A percentile compares a stretch with the other conserved stretches of the same genome.
These are phyloP conservation scores for Sylvietta virens DNA, from an alignment of 2,113 vertebrate genomes.

Conservation along the genomic window DNA sequence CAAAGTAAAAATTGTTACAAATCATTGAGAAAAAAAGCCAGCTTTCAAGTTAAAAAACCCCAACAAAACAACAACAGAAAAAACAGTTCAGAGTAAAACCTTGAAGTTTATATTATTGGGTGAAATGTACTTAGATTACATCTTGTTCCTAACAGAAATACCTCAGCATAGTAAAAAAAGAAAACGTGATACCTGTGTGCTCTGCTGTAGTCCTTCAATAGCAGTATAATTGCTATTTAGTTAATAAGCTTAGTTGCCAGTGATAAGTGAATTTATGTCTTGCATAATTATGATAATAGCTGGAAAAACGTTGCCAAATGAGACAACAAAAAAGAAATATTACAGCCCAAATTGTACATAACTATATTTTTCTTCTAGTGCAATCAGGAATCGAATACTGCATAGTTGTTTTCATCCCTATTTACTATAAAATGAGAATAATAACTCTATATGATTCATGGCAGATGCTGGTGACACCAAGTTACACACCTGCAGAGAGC, in stretches of 20 bases:
- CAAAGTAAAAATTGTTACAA: not conserved
- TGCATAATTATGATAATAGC: constrained; percentile 60
- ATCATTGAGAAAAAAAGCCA: not conserved
- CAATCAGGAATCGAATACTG: constrained; percentile 36
- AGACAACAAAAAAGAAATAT: constrained; percentile 61
- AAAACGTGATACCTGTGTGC: not conserved
- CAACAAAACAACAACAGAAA: not conserved
- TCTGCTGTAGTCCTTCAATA: constrained; percentile 3
- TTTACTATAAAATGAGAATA: constrained; percentile 66
- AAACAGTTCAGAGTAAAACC: not conserved
- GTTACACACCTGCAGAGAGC: constrained; percentile 65
- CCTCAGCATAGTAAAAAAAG: not conserved
- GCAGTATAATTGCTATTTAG: constrained; percentile 58
- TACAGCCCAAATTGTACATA: constrained; percentile 33
- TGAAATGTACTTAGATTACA: not conserved
- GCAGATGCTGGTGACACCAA: constrained; percentile 63
- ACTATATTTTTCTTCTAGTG: constrained; percentile 21
- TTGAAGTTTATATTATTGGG: not conserved
- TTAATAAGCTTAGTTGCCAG: constrained; percentile 61
- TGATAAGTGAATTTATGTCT: constrained; percentile 55
- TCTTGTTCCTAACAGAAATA: not conserved
- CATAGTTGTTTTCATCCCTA: constrained; percentile 59
- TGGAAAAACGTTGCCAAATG: constrained; percentile 42
- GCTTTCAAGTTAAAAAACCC: not conserved
- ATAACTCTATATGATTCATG: constrained; percentile 68